Evolutionary conservation across 1,140 invertebrate genomes (phyloP).

Genomic region (Zaprionus ghesquierei): DNA sequence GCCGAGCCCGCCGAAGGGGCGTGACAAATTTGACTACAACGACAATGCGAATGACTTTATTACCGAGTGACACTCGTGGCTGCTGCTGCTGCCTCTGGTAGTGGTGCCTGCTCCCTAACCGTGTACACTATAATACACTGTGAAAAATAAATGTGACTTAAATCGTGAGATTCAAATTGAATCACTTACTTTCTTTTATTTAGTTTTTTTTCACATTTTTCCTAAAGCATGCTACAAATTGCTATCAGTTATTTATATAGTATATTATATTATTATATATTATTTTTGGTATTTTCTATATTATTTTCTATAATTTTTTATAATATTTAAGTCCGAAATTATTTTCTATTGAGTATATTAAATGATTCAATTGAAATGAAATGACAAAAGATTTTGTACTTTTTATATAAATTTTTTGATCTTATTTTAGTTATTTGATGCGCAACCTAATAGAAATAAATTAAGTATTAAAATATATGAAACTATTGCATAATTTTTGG

Average conservation of each 20-base stretch:
- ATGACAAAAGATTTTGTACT: no score
- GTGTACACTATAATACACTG: neutral
- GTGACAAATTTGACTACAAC: conserved; percentile 76
- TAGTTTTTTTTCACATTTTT: neutral
- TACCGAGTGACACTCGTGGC: conserved; percentile 58
- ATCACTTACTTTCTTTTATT: neutral
- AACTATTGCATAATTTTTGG: no score
- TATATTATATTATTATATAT: no score
- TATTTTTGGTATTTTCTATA: neutral
- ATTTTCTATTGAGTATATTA: no score
- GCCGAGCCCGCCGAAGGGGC: conserved; percentile 71
- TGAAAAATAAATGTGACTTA: neutral
- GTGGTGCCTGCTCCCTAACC: neutral
- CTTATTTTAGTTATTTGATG: no score
- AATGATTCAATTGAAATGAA: no score
- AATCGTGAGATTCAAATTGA: neutral
- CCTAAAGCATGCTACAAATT: no score
- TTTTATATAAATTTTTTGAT: no score
- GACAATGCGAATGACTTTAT: conserved; percentile 69
- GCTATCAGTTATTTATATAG: no score
- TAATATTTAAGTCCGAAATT: neutral
- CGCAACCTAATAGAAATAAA: no score
- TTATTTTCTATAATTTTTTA: neutral
- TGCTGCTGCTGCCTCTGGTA: conserved; percentile 1
- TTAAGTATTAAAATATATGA: no score